phyloP scores from a whole-genome alignment of 2,113 vertebrate genomes.

The Corythornis madagascariensis region DNA sequence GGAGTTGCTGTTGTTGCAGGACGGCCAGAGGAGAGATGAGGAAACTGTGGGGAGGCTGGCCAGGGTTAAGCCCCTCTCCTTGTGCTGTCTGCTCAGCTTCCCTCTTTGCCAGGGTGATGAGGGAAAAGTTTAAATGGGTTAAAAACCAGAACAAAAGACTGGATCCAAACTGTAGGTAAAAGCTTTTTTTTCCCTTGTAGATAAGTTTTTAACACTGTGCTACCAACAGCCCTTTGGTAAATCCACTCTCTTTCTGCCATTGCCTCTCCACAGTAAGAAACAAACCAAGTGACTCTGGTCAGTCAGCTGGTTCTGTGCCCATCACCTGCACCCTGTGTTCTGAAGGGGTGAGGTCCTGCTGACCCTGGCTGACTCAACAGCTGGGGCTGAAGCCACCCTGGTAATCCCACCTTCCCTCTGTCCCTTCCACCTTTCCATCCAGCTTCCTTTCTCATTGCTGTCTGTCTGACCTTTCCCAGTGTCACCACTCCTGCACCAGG shows the following conservation, averaged over 20 bases:
- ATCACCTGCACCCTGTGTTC: neutral
- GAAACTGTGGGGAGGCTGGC: neutral
- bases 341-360: neutral
- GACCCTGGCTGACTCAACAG: conserved; percentile 41
- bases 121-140: neutral
- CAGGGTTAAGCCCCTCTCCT: neutral
- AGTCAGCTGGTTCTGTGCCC: neutral
- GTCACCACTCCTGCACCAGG: neutral
- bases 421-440: neutral
- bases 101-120: neutral
- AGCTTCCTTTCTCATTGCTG: conserved; percentile 46
- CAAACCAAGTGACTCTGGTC: neutral
- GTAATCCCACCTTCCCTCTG: neutral
- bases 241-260: neutral
- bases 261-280: fast-evolving
- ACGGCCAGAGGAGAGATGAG: neutral
- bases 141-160: neutral
- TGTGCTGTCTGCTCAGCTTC: neutral
- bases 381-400: neutral
- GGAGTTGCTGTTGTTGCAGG: neutral
- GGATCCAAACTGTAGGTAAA: neutral
- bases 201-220: neutral
- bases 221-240: neutral
- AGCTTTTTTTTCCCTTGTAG: neutral
- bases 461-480: neutral